These are phyloP conservation scores for Perca schrenkii DNA, from an alignment of 2,113 vertebrate species.

Conservation along the genomic window DNA sequence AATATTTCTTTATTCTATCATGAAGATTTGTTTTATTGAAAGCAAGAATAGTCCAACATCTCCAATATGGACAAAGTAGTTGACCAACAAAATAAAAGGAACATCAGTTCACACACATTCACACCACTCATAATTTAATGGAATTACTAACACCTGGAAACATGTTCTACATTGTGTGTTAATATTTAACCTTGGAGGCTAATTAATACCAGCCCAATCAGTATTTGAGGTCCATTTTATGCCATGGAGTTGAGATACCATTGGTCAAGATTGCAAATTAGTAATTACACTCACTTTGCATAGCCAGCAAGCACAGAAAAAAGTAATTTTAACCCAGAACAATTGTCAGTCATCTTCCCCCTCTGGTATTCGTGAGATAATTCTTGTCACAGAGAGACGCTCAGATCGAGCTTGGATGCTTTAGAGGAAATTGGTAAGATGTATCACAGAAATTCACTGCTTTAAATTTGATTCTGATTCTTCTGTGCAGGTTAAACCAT, in stretches of 20 bases:
- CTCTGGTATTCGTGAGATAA: slow-evolving; percentile 61
- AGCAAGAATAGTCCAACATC: not conserved
- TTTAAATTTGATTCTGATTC: slow-evolving; percentile 74
- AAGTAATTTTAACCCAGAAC: slow-evolving; percentile 48
- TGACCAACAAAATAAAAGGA: not conserved
- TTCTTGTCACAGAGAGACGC: slow-evolving; percentile 63
- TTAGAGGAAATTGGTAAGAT: slow-evolving; percentile 68
- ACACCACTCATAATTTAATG: not conserved
- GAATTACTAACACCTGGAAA: not conserved
- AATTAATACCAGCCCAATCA: not conserved
- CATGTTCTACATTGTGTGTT: not conserved
- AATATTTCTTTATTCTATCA: not conserved
- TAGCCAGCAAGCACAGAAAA: slow-evolving; percentile 1
- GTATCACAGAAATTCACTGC: slow-evolving; percentile 71
- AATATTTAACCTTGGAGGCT: not conserved
- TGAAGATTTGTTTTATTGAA: not conserved
- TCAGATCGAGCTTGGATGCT: slow-evolving; percentile 49
- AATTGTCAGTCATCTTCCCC: slow-evolving; percentile 51
- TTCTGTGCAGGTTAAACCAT: slow-evolving; percentile 68
- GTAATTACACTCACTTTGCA: slow-evolving; percentile 25
- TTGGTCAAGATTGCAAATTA: slow-evolving; percentile 47
- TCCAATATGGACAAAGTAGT: not conserved
- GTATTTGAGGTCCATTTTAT: not conserved
- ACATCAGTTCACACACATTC: not conserved
- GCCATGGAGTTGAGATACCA: slow-evolving; percentile 9